Evolutionary conservation across 2,888 invertebrate genomes (phyloP).

Genomic region (Drosophila paranaensis): DNA sequence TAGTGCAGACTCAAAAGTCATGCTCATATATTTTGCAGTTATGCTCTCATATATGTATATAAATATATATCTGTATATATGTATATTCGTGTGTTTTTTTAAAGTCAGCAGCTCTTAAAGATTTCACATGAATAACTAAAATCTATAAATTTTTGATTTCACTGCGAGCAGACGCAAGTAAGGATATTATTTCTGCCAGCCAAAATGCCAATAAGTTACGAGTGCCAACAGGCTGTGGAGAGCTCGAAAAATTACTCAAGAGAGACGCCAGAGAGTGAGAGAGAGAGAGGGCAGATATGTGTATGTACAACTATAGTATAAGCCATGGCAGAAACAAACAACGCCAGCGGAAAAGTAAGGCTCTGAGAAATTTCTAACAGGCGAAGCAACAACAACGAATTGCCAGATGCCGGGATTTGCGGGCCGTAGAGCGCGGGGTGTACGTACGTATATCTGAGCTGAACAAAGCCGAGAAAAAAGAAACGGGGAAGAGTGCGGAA

Average conservation of each 20-base stretch:
- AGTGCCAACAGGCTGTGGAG: constrained; percentile 12
- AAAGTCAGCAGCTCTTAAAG: constrained; percentile 70
- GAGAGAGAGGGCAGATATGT: not conserved
- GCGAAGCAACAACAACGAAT: constrained; percentile 41
- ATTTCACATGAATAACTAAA: constrained; percentile 78
- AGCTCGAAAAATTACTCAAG: constrained; percentile 24
- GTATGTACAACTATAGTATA: constrained; percentile 22
- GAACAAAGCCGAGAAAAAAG: not conserved
- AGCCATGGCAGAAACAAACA: constrained; percentile 50
- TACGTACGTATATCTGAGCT: not conserved
- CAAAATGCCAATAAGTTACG: constrained; percentile 69
- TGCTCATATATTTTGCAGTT: constrained; percentile 31
- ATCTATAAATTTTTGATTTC: constrained; percentile 78
- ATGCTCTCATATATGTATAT: not conserved
- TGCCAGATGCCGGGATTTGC: constrained; percentile 15
- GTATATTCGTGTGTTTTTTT: constrained; percentile 26
- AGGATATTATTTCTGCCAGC: constrained; percentile 56
- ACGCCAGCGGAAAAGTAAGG: constrained; percentile 42
- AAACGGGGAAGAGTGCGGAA: constrained; percentile 35
- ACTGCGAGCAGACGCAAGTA: constrained; percentile 40
- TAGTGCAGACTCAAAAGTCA: constrained; percentile 38
- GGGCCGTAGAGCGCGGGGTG: not conserved
- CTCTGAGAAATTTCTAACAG: constrained; percentile 53
- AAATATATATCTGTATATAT: constrained; percentile 20
- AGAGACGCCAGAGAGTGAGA: not conserved